Conservation (phyloP, 2,888 invertebrate genomes). For the Bugula neritina region DNA sequence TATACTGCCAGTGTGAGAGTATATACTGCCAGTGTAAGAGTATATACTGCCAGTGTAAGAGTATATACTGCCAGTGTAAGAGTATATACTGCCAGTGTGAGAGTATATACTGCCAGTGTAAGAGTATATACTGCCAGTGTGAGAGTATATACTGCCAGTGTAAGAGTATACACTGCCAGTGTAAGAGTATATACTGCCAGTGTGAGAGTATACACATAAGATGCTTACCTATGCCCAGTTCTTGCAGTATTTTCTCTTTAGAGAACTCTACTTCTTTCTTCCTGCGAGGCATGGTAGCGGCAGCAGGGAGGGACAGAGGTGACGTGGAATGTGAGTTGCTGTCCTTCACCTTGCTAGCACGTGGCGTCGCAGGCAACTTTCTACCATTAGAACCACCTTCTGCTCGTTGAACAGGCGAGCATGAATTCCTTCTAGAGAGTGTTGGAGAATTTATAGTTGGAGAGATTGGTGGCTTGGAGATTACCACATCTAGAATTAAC, state of each 20-base stretch:
- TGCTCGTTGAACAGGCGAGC: neutral
- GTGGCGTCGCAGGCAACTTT: neutral
- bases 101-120: too few species aligned
- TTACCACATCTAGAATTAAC: neutral
- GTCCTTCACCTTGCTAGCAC: neutral
- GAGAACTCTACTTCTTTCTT: constrained; percentile 20
- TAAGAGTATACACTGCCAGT: too few species aligned
- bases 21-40: too few species aligned
- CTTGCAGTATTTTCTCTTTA: constrained; percentile 24
- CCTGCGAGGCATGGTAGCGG: neutral
- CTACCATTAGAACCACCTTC: neutral
- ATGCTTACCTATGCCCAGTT: constrained; percentile 26
- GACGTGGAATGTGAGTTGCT: neutral
- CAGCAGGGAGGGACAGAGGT: neutral
- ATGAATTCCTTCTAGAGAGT: neutral
- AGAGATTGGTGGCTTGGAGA: constrained; percentile 2
- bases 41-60: too few species aligned
- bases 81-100: too few species aligned
- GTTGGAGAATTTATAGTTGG: neutral
- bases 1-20: too few species aligned
- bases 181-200: too few species aligned
- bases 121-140: too few species aligned
- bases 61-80: too few species aligned
- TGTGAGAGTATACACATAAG: too few species aligned
- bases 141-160: too few species aligned